Base-by-base conservation (phyloP, 2,888 invertebrate genomes). In the Bellardia pandia region DNA sequence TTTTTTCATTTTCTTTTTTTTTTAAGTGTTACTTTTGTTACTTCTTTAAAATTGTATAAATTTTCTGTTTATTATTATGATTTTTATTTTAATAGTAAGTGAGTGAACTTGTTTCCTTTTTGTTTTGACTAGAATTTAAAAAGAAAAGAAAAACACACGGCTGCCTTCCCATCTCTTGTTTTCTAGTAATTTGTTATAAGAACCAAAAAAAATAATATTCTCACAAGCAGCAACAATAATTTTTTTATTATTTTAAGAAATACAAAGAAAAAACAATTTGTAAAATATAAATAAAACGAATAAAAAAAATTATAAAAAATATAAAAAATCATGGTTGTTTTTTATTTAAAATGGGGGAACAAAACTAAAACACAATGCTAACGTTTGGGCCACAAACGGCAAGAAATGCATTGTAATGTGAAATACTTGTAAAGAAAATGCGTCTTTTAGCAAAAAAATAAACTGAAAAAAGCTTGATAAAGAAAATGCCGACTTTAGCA, bases 191-290 rank as follows among this genome's bases (percentile, higher is more conserved):
- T 89, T 89, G 90, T 88, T 89, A 90, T 89, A 90, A 89, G 82
- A 90, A 90, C 90, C 90, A 90, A 90, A 91, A 90, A 90, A 71
- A 40, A 62, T 89, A 90, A 89, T 89, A 16, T 51, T 85, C 62
- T 71, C 69, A 69, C 90, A 90, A 91, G 91, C 92, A 91, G 90
- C 91, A 88, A 30, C 42, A 83, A 89, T 86, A 90, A 88, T 87
- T 83, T 83, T 88, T 91, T 90, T 91, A 91, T 92, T 92, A 91
- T 33, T 89, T 91, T 92, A 91, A 91, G 91, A 91, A 91, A 91
- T 90, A 91, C 89, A 91, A 90, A 91, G 89, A 90, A 90, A 74
- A 48, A 75, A 37, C 14, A 45, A 77, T 69, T 78, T 87, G 79
- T 80, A 72, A 80, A 80, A 80, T 48, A 56, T 23, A 72, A 91